These are phyloP conservation scores for Coregonus sp. DNA, from an alignment of 2,797 vertebrate species.

Conservation along the genomic window DNA sequence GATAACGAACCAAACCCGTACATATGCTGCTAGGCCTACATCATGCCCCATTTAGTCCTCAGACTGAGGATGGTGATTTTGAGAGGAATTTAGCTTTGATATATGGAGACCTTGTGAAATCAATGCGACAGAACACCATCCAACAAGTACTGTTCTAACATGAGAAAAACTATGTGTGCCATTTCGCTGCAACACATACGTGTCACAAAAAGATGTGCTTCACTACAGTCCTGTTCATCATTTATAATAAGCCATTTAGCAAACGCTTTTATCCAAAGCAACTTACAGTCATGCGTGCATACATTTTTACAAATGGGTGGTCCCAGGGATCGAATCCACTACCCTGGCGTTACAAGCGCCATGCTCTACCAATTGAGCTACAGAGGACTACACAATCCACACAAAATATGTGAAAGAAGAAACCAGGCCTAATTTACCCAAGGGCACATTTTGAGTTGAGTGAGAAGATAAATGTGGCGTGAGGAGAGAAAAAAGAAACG, in stretches of 20 bases:
- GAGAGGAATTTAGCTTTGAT: constrained; percentile 24
- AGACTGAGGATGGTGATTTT: constrained; percentile 16
- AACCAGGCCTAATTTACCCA: background rate
- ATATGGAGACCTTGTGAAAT: background rate
- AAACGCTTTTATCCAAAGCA: no score
- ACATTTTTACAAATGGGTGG: no score
- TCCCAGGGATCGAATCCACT: no score
- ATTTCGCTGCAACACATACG: background rate
- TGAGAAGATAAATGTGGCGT: background rate
- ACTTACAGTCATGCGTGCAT: no score
- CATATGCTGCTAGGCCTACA: background rate
- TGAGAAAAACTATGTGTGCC: background rate
- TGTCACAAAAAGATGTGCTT: background rate
- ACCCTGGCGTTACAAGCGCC: no score
- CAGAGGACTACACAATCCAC: no score
- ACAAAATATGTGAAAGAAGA: background rate
- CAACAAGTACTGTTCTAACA: constrained; percentile 3
- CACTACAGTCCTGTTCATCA: background rate
- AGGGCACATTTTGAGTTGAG: background rate
- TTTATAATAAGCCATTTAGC: no score
- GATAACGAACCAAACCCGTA: constrained; percentile 11
- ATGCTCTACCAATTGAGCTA: no score
- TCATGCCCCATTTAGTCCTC: constrained; percentile 7
- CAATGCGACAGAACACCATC: background rate
- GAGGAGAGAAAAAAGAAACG: constrained; percentile 21